Base-by-base conservation (phyloP, 64 coral and sea anemone genomes). In the Astreopora myriophthalma region DNA sequence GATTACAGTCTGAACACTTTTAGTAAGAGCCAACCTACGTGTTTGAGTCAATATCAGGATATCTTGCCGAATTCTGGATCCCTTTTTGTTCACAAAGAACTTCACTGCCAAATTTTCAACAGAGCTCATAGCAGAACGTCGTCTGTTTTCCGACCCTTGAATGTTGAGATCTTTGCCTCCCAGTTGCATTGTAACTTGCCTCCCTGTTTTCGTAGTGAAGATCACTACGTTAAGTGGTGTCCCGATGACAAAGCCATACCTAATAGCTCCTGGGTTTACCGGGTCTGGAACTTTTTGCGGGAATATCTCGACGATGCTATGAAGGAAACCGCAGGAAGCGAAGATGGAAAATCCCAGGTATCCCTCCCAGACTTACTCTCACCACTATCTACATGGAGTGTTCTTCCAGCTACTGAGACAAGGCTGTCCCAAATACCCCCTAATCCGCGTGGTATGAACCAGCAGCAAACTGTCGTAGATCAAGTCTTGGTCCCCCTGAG, bases 361-460 rank as follows among this genome's bases (percentile, higher is more conserved):
- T 14, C 67, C 25, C 7, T 57, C 2, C 16, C 13, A 23, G 6
- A 10, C 5, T 9, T 42, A 1, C 49, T 92, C 6, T 2, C 7
- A 32, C 90, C 90, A 8, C 27, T 92, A 0, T 30, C 9, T 5
- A 38, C 48, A 1, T 92, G 90, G 80, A 63, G 70, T 26, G 28
- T 92, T 40, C 72, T 92, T 42, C 90, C 90, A 32, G 80, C 36
- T 0, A 85, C 66, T 8, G 68, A 85, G 62, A 74, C 33, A 26
- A 62, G 24, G 8, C 20, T 13, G 4, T 3, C 23, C 24, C 6
- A 13, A 40, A 6, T 13, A 52, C 22, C 16, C 5, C 34, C 37
- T 29, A 88, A 29, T 6, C 33, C n/a, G n/a, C n/a, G n/a, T n/a
- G n/a, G n/a, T n/a, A n/a, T n/a, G n/a, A n/a, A 34, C 8, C 19